phyloP scores from a whole-genome alignment of 2,113 vertebrate species.

The Rana temporaria region DNA sequence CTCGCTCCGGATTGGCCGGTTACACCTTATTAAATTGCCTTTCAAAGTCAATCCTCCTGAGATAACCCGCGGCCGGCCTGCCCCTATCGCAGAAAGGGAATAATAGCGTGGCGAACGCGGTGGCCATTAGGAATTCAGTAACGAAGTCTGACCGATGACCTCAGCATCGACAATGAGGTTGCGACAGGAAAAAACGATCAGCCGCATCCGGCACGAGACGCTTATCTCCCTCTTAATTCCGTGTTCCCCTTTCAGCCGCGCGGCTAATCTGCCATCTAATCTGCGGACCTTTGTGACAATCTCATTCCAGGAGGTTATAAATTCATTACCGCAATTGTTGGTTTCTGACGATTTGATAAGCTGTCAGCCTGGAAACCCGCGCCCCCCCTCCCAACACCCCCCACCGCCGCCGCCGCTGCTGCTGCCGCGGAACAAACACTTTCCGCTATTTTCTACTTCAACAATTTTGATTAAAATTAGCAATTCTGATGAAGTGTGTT shows the following conservation, averaged over 20 bases:
- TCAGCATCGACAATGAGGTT: background rate
- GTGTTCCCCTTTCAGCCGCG: background rate
- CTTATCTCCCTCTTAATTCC: background rate
- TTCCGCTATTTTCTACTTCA: constrained; percentile 29
- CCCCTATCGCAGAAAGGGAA: no score
- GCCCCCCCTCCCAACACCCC: background rate
- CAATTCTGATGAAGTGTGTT: constrained; percentile 33
- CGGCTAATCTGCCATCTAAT: background rate
- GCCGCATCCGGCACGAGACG: background rate
- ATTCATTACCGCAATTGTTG: constrained; percentile 11
- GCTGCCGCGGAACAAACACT: constrained; percentile 15
- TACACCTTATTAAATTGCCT: no score
- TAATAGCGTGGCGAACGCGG: no score
- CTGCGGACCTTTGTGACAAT: background rate
- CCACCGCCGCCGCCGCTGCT: background rate
- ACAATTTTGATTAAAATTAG: constrained; percentile 44
- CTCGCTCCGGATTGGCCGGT: no score
- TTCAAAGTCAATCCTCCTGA: no score
- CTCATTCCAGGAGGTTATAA: constrained; percentile 10
- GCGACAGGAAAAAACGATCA: background rate
- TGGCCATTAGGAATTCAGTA: no score
- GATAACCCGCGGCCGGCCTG: no score
- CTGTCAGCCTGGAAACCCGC: background rate
- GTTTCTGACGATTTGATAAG: background rate
- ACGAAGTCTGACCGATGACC: no score